phyloP scores from a whole-genome alignment of 2,797 vertebrate species.

The Anolis apletophallus region DNA sequence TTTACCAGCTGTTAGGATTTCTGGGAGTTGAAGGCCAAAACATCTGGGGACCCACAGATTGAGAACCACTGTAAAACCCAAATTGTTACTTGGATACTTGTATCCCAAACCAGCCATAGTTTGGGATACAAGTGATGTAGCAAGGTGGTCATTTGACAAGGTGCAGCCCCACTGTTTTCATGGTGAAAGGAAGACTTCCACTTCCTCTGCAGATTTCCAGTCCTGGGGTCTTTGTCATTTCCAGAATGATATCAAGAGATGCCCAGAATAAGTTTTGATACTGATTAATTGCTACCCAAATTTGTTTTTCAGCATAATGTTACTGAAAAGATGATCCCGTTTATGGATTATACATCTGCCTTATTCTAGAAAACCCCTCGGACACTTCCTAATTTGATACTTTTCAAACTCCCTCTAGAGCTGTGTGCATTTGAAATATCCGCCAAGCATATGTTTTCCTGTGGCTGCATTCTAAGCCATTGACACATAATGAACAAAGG shows the following conservation, averaged over 20 bases:
- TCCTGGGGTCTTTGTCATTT: background rate
- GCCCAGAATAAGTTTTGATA: slow-evolving; percentile 29
- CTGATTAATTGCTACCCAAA: slow-evolving; percentile 54
- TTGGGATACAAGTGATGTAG: too few relatives aligned
- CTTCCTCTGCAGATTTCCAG: background rate
- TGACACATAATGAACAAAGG: slow-evolving; percentile 50
- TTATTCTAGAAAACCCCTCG: slow-evolving; percentile 58
- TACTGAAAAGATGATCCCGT: slow-evolving; percentile 47
- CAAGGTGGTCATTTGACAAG: too few relatives aligned
- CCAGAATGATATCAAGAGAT: background rate
- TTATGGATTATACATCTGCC: slow-evolving; percentile 59
- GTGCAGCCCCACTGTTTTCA: too few relatives aligned
- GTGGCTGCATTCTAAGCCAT: slow-evolving; percentile 37
- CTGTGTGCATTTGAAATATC: slow-evolving; percentile 54
- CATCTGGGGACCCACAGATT: too few relatives aligned
- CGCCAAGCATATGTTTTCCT: slow-evolving; percentile 47
- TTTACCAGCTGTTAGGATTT: too few relatives aligned
- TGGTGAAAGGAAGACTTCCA: too few relatives aligned
- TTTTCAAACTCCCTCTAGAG: slow-evolving; percentile 59
- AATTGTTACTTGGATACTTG: background rate
- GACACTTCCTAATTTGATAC: slow-evolving; percentile 61
- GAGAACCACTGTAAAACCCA: too few relatives aligned
- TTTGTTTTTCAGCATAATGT: slow-evolving; percentile 59
- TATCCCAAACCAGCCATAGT: background rate
- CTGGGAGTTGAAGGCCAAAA: too few relatives aligned